A percentile compares a stretch with the other conserved stretches of the same genome.
phyloP scores from a whole-genome alignment of 37 sponge, comb jelly and placozoan genomes.

The Crambe crambe region DNA sequence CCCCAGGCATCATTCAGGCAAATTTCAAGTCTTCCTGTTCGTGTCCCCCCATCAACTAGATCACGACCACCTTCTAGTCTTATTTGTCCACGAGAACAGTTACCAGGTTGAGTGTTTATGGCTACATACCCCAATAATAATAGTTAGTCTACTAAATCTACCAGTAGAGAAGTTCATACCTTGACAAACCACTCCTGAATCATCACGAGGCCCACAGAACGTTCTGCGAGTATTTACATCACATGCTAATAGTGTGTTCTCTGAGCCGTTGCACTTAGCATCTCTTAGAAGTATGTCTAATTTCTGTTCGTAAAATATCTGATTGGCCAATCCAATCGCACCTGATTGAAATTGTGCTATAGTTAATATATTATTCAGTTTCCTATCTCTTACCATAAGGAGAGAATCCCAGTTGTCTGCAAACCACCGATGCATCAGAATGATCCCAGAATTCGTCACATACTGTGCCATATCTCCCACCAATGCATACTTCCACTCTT shows the following conservation, averaged over 20 bases:
- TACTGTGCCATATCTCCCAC: constrained; percentile 47
- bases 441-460: constrained; percentile 35
- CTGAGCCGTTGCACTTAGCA: constrained; percentile 26
- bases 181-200: constrained; percentile 43
- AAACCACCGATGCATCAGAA: constrained; percentile 40
- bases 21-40: constrained; percentile 16
- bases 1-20: constrained; percentile 49
- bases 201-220: constrained; percentile 18
- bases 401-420: constrained; percentile 53
- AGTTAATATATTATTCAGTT: too few species aligned
- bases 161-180: not conserved
- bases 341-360: not conserved
- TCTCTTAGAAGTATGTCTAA: not conserved
- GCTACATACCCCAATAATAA: not conserved
- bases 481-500: constrained; percentile 46
- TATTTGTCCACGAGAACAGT: constrained; percentile 11
- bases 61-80: not conserved
- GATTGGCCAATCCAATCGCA: constrained; percentile 8
- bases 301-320: not conserved
- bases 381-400: constrained; percentile 27
- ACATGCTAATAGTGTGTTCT: constrained; percentile 17
- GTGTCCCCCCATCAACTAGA: not conserved
- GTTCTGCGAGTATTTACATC: not conserved
- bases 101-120: not conserved
- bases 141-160: not conserved